Evolutionary conservation across 1,140 invertebrate genomes (phyloP), one percentile per base, ranked within the genome.

Genomic region (Drosophila ohnishii): DNA sequence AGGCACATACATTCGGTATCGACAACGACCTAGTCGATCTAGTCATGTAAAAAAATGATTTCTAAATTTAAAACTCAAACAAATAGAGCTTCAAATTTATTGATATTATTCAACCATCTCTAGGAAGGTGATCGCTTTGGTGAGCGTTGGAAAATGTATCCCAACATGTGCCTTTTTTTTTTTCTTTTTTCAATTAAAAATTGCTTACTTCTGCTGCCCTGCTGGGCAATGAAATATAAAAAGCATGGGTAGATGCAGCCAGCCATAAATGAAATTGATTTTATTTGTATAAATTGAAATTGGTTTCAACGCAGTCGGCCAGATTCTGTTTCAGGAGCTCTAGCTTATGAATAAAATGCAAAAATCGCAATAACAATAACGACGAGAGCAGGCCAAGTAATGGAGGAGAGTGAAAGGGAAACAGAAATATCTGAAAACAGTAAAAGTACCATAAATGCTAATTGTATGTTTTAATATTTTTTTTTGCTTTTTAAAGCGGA

Each of bases 211-310:
- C 64, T 32, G 25, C 19, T 14, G 34, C 51, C 32, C 40, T 47
- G 28, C 40, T 48, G 16, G 32, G 32, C 13, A 42, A 56, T 57
- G 35, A 48, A 63, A 69, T 34, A 56, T 47, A 34, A 69, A 57
- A 57, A 42, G 19, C 30, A 45, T 22, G 35, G 44, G 19, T 4
- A 42, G 30, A 61, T 66, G 62, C 62, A 53, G 11, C 25, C 51
- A 34, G 51, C 65, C 65, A 71, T 71, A 72, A 71, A 72, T 42
- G 66, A 50, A 72, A 72, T 72, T 71, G 69, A 72, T 72, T 72
- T 72, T 71, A 71, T 72, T 72, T 72, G 69, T 71, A 72, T 59
- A 71, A 72, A 72, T 50, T 71, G 69, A 40, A 72, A 72, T 72
- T 72, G 69, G 28, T 72, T 72, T 71, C 66, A 72, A 59, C 53